Conservation (phyloP, 2,888 invertebrate species). For the Uropetala carovei region DNA sequence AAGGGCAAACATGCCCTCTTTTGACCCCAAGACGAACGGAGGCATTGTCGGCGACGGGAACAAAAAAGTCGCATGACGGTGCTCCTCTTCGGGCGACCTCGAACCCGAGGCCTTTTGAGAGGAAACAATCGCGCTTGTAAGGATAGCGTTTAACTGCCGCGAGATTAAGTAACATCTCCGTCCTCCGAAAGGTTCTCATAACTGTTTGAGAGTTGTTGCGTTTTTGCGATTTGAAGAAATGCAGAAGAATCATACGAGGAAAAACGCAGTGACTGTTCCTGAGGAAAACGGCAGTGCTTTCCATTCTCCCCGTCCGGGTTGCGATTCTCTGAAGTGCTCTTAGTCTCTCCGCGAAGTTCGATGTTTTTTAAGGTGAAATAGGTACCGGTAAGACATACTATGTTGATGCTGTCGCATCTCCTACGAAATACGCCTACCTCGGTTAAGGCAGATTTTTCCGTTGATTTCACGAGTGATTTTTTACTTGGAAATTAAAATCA, state of each 20-base stretch:
- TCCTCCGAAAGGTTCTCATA: slow-evolving; percentile 21
- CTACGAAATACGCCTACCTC: too few species aligned
- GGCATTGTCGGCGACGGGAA: not conserved
- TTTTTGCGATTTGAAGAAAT: not conserved
- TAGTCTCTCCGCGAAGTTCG: too few species aligned
- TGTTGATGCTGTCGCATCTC: too few species aligned
- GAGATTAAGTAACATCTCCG: not conserved
- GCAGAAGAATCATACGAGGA: not conserved
- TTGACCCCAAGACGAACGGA: not conserved
- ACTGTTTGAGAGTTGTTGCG: not conserved
- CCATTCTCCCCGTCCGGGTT: too few species aligned
- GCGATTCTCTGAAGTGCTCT: too few species aligned
- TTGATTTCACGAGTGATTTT: too few species aligned
- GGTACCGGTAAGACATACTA: too few species aligned
- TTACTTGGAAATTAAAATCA: too few species aligned
- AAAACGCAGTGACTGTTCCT: not conserved
- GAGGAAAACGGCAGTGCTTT: too few species aligned
- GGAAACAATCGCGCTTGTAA: slow-evolving; percentile 5
- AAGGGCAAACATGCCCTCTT: not conserved
- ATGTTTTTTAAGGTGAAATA: too few species aligned
- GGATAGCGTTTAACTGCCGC: not conserved
- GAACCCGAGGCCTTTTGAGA: slow-evolving; percentile 13
- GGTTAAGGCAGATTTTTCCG: too few species aligned
- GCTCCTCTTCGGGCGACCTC: not conserved
- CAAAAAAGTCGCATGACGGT: not conserved